Evolutionary conservation across 2,888 invertebrate genomes (phyloP).

Genomic region (Copidosoma aretas): DNA sequence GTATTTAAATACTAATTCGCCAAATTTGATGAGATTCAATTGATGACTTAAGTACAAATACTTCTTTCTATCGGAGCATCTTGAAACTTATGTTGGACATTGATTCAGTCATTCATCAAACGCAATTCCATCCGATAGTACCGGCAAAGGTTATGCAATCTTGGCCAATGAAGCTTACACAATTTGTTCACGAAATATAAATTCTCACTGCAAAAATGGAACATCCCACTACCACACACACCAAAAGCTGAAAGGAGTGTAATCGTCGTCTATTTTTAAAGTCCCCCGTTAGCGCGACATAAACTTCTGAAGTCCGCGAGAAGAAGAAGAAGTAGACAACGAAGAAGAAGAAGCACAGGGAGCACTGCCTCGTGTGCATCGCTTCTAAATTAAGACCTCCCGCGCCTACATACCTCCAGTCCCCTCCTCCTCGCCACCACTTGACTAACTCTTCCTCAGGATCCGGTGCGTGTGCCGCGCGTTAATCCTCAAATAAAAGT

Average conservation of each 20-base stretch:
- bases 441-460: slow-evolving; percentile 1
- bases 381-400: slow-evolving; percentile 35
- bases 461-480: slow-evolving; percentile 9
- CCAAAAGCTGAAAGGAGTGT: background rate
- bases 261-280: slow-evolving; percentile 28
- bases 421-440: background rate
- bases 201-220: no score
- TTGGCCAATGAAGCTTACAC: no score
- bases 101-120: no score
- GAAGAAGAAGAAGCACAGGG: background rate
- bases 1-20: no score
- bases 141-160: no score
- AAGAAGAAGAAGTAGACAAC: background rate
- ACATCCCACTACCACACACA: background rate
- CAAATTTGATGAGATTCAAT: no score
- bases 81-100: no score
- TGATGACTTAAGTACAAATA: no score
- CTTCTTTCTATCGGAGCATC: no score
- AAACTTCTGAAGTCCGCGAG: slow-evolving; percentile 22
- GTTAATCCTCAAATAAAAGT: slow-evolving; percentile 27
- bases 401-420: background rate
- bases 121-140: no score
- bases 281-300: slow-evolving; percentile 1
- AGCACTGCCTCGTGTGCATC: slow-evolving; percentile 7
- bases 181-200: no score